Conservation (phyloP, 2,113 vertebrate species). For the Propithecus coquereli region DNA sequence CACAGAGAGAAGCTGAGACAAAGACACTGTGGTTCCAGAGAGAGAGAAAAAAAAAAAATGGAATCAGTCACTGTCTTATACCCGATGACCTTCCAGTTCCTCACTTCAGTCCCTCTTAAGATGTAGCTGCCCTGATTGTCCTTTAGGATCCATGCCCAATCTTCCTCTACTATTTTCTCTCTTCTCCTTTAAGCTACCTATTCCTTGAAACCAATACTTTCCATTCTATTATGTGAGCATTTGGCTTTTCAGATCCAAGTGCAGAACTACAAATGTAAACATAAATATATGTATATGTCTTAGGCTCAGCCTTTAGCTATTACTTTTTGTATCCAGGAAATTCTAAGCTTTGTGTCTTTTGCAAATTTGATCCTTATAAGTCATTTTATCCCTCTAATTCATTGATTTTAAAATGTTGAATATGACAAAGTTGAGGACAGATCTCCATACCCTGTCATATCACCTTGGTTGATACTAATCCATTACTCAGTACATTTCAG, state of each 20-base stretch:
- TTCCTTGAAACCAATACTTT: background rate
- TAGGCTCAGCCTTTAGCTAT: background rate
- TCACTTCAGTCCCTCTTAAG: background rate
- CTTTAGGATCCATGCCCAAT: background rate
- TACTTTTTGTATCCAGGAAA: background rate
- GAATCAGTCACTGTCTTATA: background rate
- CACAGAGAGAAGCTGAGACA: background rate
- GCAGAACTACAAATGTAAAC: background rate
- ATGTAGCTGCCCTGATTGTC: background rate
- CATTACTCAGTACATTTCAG: background rate
- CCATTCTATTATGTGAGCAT: background rate
- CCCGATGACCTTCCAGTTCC: background rate
- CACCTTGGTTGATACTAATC: background rate
- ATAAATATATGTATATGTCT: background rate
- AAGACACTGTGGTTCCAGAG: background rate
- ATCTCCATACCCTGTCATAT: background rate
- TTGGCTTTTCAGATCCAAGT: background rate
- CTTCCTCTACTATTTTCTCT: background rate
- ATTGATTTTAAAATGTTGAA: background rate
- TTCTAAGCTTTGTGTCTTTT: background rate
- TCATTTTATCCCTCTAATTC: background rate
- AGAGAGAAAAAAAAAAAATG: background rate
- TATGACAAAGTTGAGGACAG: background rate
- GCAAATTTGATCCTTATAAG: background rate
- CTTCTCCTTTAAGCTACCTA: background rate